Conservation (phyloP, 2,113 vertebrate species). For the Alethe castanea region DNA sequence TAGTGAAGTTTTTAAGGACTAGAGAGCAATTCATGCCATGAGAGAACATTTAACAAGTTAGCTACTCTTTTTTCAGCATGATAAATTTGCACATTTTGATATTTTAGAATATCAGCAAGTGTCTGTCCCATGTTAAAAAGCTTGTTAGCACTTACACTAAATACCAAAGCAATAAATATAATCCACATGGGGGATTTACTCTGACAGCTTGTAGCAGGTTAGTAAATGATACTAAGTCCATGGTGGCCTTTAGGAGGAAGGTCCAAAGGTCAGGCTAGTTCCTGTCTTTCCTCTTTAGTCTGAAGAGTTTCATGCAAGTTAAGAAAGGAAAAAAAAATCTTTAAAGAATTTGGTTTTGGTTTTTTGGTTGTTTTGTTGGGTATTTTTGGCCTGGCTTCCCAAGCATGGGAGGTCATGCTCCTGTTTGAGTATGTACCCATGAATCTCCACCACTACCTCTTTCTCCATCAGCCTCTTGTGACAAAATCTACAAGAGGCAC, state of each 20-base stretch:
- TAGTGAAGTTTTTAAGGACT: background rate
- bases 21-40: background rate
- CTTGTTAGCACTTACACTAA: background rate
- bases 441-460: background rate
- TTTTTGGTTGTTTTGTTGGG: too few relatives aligned
- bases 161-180: background rate
- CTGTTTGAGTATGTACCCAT: background rate
- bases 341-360: background rate
- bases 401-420: background rate
- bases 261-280: background rate
- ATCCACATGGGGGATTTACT: background rate
- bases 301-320: background rate
- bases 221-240: background rate
- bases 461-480: background rate
- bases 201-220: background rate
- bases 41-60: background rate
- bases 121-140: background rate
- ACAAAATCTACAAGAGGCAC: background rate
- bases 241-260: background rate
- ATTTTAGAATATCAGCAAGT: background rate
- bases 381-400: background rate
- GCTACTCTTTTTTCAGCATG: background rate
- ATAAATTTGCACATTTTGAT: background rate
- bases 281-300: background rate
- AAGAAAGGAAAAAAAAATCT: background rate